phyloP scores from a whole-genome alignment of 2,888 invertebrate genomes.

The Eurytoma californica region DNA sequence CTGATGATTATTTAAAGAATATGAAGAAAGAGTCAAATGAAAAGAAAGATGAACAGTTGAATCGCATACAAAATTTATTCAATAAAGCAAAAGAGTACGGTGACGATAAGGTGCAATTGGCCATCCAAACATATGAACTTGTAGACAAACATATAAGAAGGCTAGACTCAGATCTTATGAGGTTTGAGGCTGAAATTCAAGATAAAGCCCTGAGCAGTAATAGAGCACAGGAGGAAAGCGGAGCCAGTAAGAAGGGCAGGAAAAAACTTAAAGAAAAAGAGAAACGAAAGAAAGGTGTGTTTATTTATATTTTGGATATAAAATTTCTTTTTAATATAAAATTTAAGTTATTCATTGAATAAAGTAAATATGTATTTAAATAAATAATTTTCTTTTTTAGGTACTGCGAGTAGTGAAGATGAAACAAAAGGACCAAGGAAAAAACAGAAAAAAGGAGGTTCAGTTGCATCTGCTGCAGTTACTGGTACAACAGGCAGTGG shows the following conservation, averaged over 20 bases:
- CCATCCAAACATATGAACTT: constrained; percentile 98
- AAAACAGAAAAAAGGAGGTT: constrained; percentile 78
- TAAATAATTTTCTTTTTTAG: constrained; percentile 55
- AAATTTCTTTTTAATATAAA: not conserved
- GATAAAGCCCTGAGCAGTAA: constrained; percentile 91
- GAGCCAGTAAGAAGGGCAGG: constrained; percentile 83
- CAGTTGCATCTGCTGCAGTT: constrained; percentile 68
- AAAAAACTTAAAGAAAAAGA: constrained; percentile 83
- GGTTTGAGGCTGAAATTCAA: constrained; percentile 97
- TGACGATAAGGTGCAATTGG: constrained; percentile 97
- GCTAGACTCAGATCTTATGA: constrained; percentile 95
- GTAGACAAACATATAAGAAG: constrained; percentile 98
- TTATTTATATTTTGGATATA: not conserved
- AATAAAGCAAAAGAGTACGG: constrained; percentile 97
- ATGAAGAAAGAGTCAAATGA: constrained; percentile 85
- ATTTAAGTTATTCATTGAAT: not conserved
- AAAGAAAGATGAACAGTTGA: constrained; percentile 88
- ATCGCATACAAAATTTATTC: constrained; percentile 90
- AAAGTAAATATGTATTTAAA: not conserved
- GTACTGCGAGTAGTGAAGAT: constrained; percentile 71
- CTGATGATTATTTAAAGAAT: constrained; percentile 87
- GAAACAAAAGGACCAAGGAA: constrained; percentile 76
- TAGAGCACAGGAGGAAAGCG: constrained; percentile 81
- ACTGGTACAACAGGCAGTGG: constrained; percentile 72
- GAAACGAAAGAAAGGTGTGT: constrained; percentile 78